These are phyloP conservation scores for Trachythela sp. DNA, from an alignment of 64 coral and sea anemone genomes.

Conservation along the genomic window DNA sequence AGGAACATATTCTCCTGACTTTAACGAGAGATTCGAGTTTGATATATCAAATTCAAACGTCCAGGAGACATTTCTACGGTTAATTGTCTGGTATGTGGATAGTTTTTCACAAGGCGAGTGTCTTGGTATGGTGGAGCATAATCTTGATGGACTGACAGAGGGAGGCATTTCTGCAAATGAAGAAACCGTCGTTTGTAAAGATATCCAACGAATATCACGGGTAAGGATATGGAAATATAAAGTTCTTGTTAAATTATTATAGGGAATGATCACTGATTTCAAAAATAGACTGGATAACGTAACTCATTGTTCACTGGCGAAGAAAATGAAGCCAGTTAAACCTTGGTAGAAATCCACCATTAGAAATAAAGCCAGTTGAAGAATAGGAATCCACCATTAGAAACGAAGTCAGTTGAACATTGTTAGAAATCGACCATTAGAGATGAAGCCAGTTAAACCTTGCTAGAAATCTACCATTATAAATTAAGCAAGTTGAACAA, in stretches of 20 bases:
- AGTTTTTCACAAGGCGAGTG: constrained; percentile 71
- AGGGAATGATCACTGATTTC: neutral
- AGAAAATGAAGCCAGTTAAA: too few relatives aligned
- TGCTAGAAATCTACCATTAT: too few relatives aligned
- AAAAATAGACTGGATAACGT: too few relatives aligned
- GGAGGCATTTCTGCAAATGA: constrained; percentile 54
- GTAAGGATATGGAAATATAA: constrained; percentile 12
- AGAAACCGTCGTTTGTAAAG: constrained; percentile 80
- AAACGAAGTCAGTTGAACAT: too few relatives aligned
- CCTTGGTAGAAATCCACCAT: too few relatives aligned
- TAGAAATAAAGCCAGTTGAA: too few relatives aligned
- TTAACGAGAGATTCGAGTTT: constrained; percentile 56
- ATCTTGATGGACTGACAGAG: constrained; percentile 58
- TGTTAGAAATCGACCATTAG: too few relatives aligned
- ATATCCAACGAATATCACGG: constrained; percentile 70
- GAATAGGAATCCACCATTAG: too few relatives aligned
- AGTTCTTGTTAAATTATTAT: neutral
- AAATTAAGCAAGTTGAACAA: too few relatives aligned
- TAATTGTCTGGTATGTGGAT: constrained; percentile 79
- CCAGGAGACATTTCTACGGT: constrained; percentile 47
- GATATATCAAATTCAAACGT: neutral
- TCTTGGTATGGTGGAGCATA: constrained; percentile 65
- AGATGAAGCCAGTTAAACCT: too few relatives aligned
- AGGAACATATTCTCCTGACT: constrained; percentile 66
- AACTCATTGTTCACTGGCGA: neutral